Evolutionary conservation across 2,797 vertebrate species (phyloP), one percentile per base, ranked within the genome.

Genomic region (Danio choprae): DNA sequence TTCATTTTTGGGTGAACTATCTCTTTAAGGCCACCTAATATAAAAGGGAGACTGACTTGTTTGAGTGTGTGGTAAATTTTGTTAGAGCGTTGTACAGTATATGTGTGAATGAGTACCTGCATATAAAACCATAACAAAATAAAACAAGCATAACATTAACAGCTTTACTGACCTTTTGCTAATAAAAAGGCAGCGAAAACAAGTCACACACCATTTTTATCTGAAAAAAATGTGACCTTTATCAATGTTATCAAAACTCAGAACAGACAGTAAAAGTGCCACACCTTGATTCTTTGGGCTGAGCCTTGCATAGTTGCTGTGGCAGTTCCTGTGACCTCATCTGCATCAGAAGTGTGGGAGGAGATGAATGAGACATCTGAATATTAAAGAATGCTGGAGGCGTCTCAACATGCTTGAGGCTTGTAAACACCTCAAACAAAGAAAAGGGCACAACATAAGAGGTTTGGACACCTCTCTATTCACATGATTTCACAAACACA

Each of bases 251-350:
- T 29, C 29, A 29, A 29, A 29, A 29, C 29, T 29, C 29, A 29
- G 29, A 29, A 29, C 29, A 50, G 43, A 41, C 36, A 13, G 13
- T 65, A 46, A 62, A 48, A 36, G 13, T 13, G 50, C 46, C 67
- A 29, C 77, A 63, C 56, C 77, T 53, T 20, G 9, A 62, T 62
- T 71, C 15, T 43, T 70, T 9, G 12, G n/a, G 9, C 44, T 6
- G 48, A 71, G 44, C 9, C 44, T 56, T 18, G 2, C 20, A 4
- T 36, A 43, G 3, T 38, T 67, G 10, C 20, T 68, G 22, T 0
- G 7, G 55, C 40, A 77, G 40, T 46, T 77, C 7, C 18, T 53
- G 0, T n/a, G 2, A n/a, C 9, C 40, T 10, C 10, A 29, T 20
- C 29, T 43, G 38, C n/a, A 43, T 22, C 13, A 22, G 1, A 51